A percentile compares a stretch with the other conserved stretches of the same genome.
Evolutionary conservation across 2,113 vertebrate genomes (phyloP).

Genomic region (Phyllostomus discolor): DNA sequence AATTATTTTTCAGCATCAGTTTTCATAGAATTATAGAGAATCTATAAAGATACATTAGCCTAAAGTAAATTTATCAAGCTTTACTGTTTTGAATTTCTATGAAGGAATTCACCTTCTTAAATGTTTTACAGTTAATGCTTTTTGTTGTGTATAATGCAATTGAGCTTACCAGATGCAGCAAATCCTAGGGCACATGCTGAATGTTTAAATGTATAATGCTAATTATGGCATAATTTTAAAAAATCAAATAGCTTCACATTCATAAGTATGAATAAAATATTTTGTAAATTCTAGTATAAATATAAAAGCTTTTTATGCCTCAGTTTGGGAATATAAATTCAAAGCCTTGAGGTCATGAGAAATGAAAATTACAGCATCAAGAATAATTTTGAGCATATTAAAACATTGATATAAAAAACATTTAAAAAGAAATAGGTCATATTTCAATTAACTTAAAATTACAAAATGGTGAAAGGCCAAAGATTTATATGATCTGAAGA

Average conservation of each 20-base stretch:
- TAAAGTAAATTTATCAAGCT: neutral
- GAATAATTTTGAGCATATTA: neutral
- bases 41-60: neutral
- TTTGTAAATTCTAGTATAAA: neutral
- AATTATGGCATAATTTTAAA: neutral
- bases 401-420: neutral
- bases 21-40: neutral
- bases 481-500: too few relatives aligned
- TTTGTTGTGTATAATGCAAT: neutral
- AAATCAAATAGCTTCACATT: neutral
- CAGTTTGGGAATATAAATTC: neutral
- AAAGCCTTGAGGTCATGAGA: neutral
- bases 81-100: neutral
- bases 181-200: neutral
- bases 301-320: neutral
- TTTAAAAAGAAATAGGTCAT: neutral
- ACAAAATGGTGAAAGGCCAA: neutral
- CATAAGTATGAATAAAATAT: neutral
- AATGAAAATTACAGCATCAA: neutral
- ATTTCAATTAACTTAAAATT: neutral
- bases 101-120: neutral
- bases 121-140: neutral
- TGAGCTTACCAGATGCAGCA: neutral
- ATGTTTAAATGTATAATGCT: neutral
- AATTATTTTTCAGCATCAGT: neutral